Evolutionary conservation across 1,140 invertebrate species (phyloP).

Genomic region (Popillia japonica): DNA sequence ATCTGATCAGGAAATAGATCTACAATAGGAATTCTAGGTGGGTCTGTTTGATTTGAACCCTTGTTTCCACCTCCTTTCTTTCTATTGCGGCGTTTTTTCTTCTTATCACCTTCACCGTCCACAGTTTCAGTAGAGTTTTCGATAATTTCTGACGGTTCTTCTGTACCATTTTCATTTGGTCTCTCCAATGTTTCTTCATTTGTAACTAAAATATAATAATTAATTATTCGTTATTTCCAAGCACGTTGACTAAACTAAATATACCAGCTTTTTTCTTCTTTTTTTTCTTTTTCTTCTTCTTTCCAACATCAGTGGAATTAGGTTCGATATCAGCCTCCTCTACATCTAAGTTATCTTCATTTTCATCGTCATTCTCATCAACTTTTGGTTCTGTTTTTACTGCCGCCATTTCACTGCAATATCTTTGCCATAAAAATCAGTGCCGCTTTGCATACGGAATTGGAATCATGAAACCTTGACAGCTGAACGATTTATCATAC

Average conservation of each 20-base stretch:
- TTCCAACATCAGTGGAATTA: conserved; percentile 62
- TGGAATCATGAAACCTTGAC: neutral
- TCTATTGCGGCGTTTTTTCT: conserved; percentile 67
- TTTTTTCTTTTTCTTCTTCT: conserved; percentile 72
- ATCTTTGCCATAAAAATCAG: conserved; percentile 9
- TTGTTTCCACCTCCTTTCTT: conserved; percentile 62
- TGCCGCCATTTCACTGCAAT: conserved; percentile 54
- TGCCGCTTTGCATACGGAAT: neutral
- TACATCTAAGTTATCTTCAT: conserved; percentile 56
- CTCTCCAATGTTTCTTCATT: conserved; percentile 2
- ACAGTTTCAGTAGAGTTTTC: conserved; percentile 41
- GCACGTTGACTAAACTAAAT: conserved; percentile 35
- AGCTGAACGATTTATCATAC: neutral
- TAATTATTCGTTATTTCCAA: conserved; percentile 1
- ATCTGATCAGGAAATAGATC: conserved; percentile 85
- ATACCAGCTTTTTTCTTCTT: conserved; percentile 63
- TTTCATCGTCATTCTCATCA: conserved; percentile 53
- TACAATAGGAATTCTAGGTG: conserved; percentile 85
- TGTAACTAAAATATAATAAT: neutral
- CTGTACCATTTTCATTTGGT: conserved; percentile 40
- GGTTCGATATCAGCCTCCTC: conserved; percentile 55
- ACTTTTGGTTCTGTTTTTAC: conserved; percentile 56
- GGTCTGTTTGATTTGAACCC: conserved; percentile 75
- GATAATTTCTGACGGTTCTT: conserved; percentile 30
- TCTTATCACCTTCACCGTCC: conserved; percentile 63